Evolutionary conservation across 2,113 vertebrate genomes (phyloP).

Genomic region (Sinocyclocheilus rhinocerous): DNA sequence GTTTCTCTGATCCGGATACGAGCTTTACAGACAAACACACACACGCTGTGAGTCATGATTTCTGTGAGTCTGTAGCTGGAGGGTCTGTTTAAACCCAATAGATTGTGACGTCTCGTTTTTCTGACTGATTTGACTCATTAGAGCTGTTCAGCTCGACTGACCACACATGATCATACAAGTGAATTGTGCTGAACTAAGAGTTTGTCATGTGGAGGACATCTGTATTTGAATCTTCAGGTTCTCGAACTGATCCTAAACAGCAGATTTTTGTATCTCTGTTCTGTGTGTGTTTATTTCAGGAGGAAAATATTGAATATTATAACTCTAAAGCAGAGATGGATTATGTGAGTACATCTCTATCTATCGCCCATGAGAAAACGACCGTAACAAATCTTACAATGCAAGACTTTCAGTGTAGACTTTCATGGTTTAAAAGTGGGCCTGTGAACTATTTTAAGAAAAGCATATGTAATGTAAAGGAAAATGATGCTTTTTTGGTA

Average conservation of each 20-base stretch:
- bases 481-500: background rate
- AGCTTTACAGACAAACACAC: slow-evolving; percentile 19
- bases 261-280: slow-evolving; percentile 20
- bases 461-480: background rate
- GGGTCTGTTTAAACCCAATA: slow-evolving; percentile 55
- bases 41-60: slow-evolving; percentile 38
- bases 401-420: background rate
- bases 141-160: background rate
- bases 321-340: slow-evolving; percentile 95
- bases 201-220: slow-evolving; percentile 11
- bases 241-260: background rate
- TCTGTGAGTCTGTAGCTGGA: slow-evolving; percentile 35
- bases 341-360: slow-evolving; percentile 82
- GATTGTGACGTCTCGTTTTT: slow-evolving; percentile 65
- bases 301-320: slow-evolving; percentile 92
- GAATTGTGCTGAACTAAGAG: background rate
- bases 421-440: background rate
- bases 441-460: background rate
- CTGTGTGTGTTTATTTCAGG: slow-evolving; percentile 69
- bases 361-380: background rate
- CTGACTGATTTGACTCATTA: slow-evolving; percentile 59
- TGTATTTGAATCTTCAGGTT: background rate
- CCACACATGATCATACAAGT: background rate
- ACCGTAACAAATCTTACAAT: background rate
- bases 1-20: too few relatives aligned